Evolutionary conservation across 2,888 invertebrate genomes (phyloP), one percentile per base, ranked within the genome.

Genomic region (Drosophila buzzatii): DNA sequence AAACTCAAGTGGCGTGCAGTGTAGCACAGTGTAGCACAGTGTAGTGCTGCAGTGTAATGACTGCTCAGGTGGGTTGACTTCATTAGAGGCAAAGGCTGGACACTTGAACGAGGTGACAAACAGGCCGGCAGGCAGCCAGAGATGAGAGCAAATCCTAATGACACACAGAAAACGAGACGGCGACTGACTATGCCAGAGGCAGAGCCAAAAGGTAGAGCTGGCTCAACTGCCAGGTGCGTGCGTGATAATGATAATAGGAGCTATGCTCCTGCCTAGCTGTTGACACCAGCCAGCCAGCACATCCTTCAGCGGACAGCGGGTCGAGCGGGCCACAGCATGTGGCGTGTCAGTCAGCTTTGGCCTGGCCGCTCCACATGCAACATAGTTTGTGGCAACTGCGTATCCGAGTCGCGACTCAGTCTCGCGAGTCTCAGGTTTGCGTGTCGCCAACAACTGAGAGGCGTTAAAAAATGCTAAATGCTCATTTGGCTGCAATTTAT

Each of bases 381-480:
- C 77, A 64, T 16, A 23, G 27, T 27, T 14, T 35, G 52, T 53
- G 35, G 52, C 52, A 37, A 37, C 52, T 33, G 51, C 33, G 49
- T 49, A 49, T 31, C 49, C 52, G 52, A 14, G 31, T 33, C 47
- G 52, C 45, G 33, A 10, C 2, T 33, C 10, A 33, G n/a, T 41
- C n/a, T 41, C n/a, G 51, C 42, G 49, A 18, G 33, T 52, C 31
- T 23, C 8, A 27, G 63, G 33, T n/a, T 86, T 86, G 86, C 89
- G 89, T 86, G 86, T 72, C 35, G 58, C 73, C 83, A 76, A 79
- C 72, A 73, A 64, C 71, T 70, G 76, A 76, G 73, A 84, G 86
- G 86, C 85, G 86, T 86, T 82, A 81, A 84, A 84, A 88, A 79
- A 79, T 73, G 85, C 82, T 83, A 86, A 89, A 89, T 75, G 87